phyloP scores from a whole-genome alignment of 2,113 vertebrate genomes.

The Ia io region DNA sequence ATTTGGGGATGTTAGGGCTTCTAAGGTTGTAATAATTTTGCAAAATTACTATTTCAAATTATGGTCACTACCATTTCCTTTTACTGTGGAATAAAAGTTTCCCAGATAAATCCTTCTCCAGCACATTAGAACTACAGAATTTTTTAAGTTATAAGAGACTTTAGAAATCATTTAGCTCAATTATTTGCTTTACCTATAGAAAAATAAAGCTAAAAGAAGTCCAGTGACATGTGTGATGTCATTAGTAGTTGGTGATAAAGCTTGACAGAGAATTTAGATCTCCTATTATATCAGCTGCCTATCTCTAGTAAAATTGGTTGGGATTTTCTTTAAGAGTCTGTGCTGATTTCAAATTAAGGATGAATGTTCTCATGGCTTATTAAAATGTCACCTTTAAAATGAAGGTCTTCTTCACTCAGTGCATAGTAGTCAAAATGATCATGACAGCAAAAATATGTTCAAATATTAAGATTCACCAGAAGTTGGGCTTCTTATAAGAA shows the following conservation, averaged over 20 bases:
- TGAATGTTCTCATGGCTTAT: neutral
- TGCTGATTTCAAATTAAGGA: neutral
- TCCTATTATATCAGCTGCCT: neutral
- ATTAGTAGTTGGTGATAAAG: neutral
- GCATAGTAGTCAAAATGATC: neutral
- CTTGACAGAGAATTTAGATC: neutral
- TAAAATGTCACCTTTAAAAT: slow-evolving; percentile 25
- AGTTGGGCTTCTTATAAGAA: neutral
- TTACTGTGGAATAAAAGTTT: neutral
- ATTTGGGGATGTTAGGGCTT: neutral
- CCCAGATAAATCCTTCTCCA: neutral
- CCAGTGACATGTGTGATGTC: neutral
- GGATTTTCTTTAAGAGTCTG: neutral
- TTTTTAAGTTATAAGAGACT: neutral
- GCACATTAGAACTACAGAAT: neutral
- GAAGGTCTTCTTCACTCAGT: neutral
- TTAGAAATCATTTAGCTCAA: neutral
- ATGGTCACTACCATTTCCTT: neutral
- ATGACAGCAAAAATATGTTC: neutral
- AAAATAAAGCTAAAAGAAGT: neutral
- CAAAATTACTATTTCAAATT: neutral
- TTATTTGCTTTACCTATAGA: neutral
- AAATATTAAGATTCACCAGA: neutral
- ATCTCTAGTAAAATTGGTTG: neutral
- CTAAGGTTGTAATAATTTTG: neutral